Percentiles rank a stretch among this genome's conserved stretches.
Evolutionary conservation across 1,140 invertebrate genomes (phyloP).

Genomic region (Caerostris darwini): DNA sequence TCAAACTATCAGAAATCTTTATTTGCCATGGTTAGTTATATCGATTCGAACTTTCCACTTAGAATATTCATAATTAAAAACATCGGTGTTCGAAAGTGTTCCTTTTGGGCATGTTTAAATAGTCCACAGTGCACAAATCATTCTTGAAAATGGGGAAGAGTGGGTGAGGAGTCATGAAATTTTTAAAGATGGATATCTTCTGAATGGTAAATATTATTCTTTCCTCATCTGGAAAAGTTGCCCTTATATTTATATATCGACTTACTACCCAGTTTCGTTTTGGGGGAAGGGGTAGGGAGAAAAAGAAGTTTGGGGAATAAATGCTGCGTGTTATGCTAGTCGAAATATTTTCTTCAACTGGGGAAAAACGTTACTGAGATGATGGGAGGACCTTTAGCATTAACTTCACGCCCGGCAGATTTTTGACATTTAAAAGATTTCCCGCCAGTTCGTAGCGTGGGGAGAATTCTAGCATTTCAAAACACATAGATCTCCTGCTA

Average conservation of each 20-base stretch:
- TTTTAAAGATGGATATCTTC: not conserved
- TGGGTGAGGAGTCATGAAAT: not conserved
- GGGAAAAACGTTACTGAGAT: not conserved
- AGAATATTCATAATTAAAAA: too few species aligned
- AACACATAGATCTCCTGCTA: conserved; percentile 24
- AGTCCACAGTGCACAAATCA: too few species aligned
- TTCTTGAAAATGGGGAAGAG: too few species aligned
- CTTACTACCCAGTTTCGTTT: conserved; percentile 14
- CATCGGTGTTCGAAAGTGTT: too few species aligned
- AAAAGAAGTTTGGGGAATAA: not conserved
- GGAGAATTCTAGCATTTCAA: conserved; percentile 50
- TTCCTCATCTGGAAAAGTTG: conserved; percentile 1
- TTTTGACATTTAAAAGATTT: conserved; percentile 65
- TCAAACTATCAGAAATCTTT: too few species aligned
- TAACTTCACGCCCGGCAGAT: conserved; percentile 48
- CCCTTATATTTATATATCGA: conserved; percentile 30
- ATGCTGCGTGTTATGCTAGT: conserved; percentile 30
- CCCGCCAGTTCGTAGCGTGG: conserved; percentile 9
- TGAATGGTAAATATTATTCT: conserved; percentile 42
- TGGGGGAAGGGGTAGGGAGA: not conserved
- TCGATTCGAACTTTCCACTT: too few species aligned
- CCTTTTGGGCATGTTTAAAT: too few species aligned
- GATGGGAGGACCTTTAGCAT: conserved; percentile 13
- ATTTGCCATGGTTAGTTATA: too few species aligned
- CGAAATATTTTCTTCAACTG: not conserved